Base-by-base conservation (phyloP, 2,888 invertebrate species). In the Chymomyza fuscimana region DNA sequence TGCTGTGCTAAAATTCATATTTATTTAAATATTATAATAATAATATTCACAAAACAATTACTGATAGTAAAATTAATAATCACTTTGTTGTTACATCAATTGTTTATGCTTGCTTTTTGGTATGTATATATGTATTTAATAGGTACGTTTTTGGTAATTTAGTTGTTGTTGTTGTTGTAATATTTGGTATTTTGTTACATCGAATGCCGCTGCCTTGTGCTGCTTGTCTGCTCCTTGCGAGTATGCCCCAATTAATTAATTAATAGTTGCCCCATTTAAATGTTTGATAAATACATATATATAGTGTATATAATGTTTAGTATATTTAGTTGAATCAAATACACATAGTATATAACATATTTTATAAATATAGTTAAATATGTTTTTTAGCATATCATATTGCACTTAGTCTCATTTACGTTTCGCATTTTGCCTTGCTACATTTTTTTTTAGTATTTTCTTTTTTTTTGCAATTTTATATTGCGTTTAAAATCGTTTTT, bases 11-110 rank as follows among this genome's bases (percentile, higher is more conserved):
- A 67, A 54, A 66, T 77, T 59, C 50, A 72, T 74, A 72, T 80
- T 85, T 87, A 85, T 85, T 86, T 72, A 69, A 79, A 75, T 74
- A 80, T 74, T 74, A 80, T 74, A 76, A 80, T 40, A 15, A 52
- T 52, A 63, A 25, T n/a, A 46, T 46, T 74, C 84, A 80, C 82
- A 84, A 81, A 73, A 79, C 80, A 79, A 72, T 78, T 79, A 73
- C 71, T 82, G 76, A 65, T 72, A 73, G 60, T 79, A 77, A 74
- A 74, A 73, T 72, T 73, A 80, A 72, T 81, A 87, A 79, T 87
- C 80, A 87, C 80, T 78, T 77, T 78, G 74, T 73, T 80, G 71
- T 72, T 79, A 78, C 76, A 80, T 74, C 67, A 52, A 80, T 78
- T 63, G 29, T 46, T 64, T 40, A 32, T 32, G 7, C 32, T 32